These are phyloP conservation scores for Arenaria interpres DNA, from an alignment of 2,113 vertebrate species.

Conservation along the genomic window DNA sequence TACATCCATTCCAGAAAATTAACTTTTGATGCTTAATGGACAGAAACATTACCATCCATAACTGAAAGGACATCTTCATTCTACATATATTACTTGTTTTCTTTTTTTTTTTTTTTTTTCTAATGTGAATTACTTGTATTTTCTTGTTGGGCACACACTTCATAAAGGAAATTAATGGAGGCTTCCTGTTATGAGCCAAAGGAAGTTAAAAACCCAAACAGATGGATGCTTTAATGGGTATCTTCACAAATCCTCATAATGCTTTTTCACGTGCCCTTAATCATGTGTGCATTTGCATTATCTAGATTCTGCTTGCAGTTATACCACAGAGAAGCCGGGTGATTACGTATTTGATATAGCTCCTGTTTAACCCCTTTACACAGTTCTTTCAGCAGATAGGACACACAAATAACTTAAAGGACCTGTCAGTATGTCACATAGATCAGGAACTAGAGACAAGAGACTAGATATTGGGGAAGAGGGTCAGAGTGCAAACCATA, in stretches of 20 bases:
- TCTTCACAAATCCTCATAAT: neutral
- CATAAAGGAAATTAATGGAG: neutral
- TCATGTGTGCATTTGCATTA: neutral
- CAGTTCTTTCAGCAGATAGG: neutral
- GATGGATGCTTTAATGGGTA: neutral
- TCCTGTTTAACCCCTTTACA: neutral
- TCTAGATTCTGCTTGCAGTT: neutral
- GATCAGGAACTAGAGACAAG: neutral
- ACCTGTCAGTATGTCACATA: neutral
- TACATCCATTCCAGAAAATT: conserved; percentile 2
- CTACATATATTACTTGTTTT: neutral
- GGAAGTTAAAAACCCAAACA: neutral
- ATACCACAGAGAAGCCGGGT: neutral
- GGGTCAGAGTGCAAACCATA: neutral
- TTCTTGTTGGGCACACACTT: neutral
- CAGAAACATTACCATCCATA: neutral
- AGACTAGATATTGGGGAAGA: neutral
- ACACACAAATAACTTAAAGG: neutral
- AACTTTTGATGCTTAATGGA: conserved; percentile 30
- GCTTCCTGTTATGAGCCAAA: neutral
- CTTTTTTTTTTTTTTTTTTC: neutral
- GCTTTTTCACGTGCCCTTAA: neutral
- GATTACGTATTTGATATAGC: neutral
- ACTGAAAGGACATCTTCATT: neutral
- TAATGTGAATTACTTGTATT: neutral